Base-by-base conservation (phyloP, 2,888 invertebrate genomes). In the Norana najaformis region DNA sequence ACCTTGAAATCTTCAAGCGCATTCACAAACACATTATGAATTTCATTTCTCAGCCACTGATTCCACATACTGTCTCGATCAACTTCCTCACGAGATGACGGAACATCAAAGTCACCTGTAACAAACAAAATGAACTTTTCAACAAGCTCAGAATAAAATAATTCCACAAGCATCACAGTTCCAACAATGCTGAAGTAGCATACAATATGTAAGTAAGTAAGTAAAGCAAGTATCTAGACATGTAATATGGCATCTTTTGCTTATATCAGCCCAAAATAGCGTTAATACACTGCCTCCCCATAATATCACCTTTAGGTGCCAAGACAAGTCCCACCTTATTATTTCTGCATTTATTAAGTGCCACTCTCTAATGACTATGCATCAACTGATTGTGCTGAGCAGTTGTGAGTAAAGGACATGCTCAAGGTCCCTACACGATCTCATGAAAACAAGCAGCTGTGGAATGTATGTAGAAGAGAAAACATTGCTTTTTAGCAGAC, bases 81-180 rank as follows among this genome's bases (percentile, higher is more conserved):
- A 11, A 95, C 94, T 90, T 95, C 95, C 91, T 95, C 95, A 89
- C 95, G 93, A 82, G 94, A 95, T 18, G 95, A 94, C 0, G 95
- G 95, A 8, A 95, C 93, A 91, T 95, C 95, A 94, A 95, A 95
- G 92, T 95, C 95, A 91, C 94, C 95, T 94, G 92, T 5, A 91
- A 88, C 47, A 34, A 90, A 91, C 38, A 91, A 30, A 88, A 88
- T 30, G 11, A 8, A 69, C n/a, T n/a, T n/a, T 11, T 69, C 69
- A 69, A 69, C 69, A 69, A n/a, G 69, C 69, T 69, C 69, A 69
- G 69, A 69, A 69, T n/a, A 69, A 69, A 8, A 11, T 11, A 8
- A 11, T 11, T n/a, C n/a, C n/a, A 8, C 30, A 69, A n/a, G 69
- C 8, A 69, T 69, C n/a, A n/a, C 69, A n/a, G 69, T 13, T 69